Evolutionary conservation across 2,888 invertebrate species (phyloP).

Genomic region (Stenoptilia bipunctidactyla): DNA sequence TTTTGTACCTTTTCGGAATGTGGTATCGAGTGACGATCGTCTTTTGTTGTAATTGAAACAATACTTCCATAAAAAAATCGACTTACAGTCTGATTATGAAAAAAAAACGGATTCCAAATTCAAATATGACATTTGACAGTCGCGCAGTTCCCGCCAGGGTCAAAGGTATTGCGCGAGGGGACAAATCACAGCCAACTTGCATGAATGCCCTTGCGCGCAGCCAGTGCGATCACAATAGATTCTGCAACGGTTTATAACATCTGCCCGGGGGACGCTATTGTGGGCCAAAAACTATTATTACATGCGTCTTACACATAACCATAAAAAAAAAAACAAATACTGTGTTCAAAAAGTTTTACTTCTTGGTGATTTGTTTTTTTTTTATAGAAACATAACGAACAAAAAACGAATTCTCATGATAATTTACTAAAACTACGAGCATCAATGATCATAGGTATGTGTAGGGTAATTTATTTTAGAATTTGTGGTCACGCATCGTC

Average conservation of each 20-base stretch:
- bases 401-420: constrained; percentile 37
- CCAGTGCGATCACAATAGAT: constrained; percentile 38
- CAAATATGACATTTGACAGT: too few relatives aligned
- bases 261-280: constrained; percentile 30
- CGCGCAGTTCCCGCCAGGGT: neutral
- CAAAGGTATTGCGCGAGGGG: constrained; percentile 34
- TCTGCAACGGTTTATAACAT: constrained; percentile 66
- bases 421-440: constrained; percentile 25
- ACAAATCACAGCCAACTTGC: constrained; percentile 41
- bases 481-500: constrained; percentile 42
- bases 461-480: constrained; percentile 16
- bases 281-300: too few relatives aligned
- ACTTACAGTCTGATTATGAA: too few relatives aligned
- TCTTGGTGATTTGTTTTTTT: constrained; percentile 2
- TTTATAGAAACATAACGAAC: too few relatives aligned
- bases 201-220: constrained; percentile 37
- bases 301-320: constrained; percentile 5
- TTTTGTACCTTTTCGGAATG: too few relatives aligned
- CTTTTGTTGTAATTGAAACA: too few relatives aligned
- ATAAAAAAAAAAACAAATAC: too few relatives aligned
- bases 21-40: too few relatives aligned
- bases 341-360: constrained; percentile 1
- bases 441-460: neutral
- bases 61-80: too few relatives aligned
- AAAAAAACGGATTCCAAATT: too few relatives aligned